phyloP scores from a whole-genome alignment of 23 tunicate genomes.

The Ciona savignyi region DNA sequence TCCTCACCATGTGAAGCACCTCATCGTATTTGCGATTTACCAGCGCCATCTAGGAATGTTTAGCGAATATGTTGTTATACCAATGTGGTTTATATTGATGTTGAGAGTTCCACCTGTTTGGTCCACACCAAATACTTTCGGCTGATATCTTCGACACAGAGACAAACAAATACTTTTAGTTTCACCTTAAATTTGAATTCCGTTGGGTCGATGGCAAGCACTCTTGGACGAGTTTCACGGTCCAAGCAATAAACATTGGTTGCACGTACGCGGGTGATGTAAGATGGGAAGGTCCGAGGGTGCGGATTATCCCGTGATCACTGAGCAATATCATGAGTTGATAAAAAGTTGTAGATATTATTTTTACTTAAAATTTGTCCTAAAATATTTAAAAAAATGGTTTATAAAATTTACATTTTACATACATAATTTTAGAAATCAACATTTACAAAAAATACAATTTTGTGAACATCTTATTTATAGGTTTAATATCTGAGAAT shows the following conservation, averaged over 20 bases:
- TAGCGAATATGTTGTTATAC: too few relatives aligned
- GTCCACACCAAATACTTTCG: too few relatives aligned
- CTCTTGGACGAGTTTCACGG: slow-evolving; percentile 77
- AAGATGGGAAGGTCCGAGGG: slow-evolving; percentile 94
- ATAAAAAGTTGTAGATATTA: not conserved
- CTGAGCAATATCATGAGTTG: slow-evolving; percentile 13
- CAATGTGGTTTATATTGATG: too few relatives aligned
- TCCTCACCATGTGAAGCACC: slow-evolving; percentile 95
- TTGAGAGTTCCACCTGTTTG: too few relatives aligned
- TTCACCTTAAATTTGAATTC: slow-evolving; percentile 90
- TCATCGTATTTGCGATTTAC: slow-evolving; percentile 96
- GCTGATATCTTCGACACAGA: too few relatives aligned
- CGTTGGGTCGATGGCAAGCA: slow-evolving; percentile 91
- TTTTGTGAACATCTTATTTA: too few relatives aligned
- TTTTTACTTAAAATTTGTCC: not conserved
- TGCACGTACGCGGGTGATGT: slow-evolving; percentile 85
- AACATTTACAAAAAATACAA: too few relatives aligned
- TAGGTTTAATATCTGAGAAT: too few relatives aligned
- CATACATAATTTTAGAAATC: not conserved
- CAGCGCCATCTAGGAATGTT: slow-evolving; percentile 45
- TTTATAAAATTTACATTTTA: not conserved
- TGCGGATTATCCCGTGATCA: slow-evolving; percentile 98
- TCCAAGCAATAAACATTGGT: slow-evolving; percentile 97
- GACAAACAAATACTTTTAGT: too few relatives aligned
- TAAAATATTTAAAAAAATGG: too few relatives aligned